Base-by-base conservation (phyloP, 2,888 invertebrate genomes). In the Trissoscelio sp. region DNA sequence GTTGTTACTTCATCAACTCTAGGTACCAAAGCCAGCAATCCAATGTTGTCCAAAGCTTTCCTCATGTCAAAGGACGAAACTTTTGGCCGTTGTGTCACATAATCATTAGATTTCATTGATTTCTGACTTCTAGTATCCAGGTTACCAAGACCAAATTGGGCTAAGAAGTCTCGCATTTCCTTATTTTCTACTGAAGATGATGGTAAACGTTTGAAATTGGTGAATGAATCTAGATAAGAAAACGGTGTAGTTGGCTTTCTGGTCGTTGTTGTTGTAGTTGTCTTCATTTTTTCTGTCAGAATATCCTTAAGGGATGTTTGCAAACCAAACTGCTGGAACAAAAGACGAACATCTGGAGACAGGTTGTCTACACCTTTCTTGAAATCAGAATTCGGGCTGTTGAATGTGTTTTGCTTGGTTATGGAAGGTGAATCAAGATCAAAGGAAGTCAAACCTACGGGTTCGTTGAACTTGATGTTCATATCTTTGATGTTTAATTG, bases 111-210 rank as follows among this genome's bases (percentile, higher is more conserved):
- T n/a, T 83, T 85, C 83, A 91, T 86, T 1, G 90, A 82, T 64
- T 91, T 91, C 22, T 87, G 84, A 4, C 74, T 85, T 5, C 90
- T 83, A 37, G 31, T 85, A 0, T 87, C 88, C 4, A 60, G 75
- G 2, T 85, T 70, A 0, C 92, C 89, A 0, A 92, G 87, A 0
- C 92, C 92, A 70, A 92, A 92, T 28, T 86, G 89, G 0, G 91
- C 91, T 37, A 92, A 80, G 48, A 92, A 92, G n/a, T 91, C 89
- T 60, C 88, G 90, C 91, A 92, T 92, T 20, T 91, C 92, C 20
- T 88, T 85, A 20, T 91, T 88, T 24, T 87, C 88, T 1, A 91
- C 88, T 1, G 79, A 82, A 1, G 87, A 89, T n/a, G 79, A 85
- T 1, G 92, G 92, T 1, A 92, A 81, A 0, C 92, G 92, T 72